Conservation (phyloP, 2,113 vertebrate species). For the Phainopepla nitens region DNA sequence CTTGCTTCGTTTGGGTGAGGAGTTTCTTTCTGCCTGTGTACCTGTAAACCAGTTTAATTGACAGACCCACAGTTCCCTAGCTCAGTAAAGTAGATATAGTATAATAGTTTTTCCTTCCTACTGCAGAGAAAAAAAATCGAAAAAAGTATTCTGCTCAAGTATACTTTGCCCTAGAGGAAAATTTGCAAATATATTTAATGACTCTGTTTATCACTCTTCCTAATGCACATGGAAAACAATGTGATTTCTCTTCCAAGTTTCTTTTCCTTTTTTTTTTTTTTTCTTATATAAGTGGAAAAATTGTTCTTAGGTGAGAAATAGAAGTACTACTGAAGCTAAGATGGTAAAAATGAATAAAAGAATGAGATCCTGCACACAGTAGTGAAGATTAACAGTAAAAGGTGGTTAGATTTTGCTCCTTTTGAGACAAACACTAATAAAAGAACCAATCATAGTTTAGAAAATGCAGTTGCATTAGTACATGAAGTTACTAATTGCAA, state of each 20-base stretch:
- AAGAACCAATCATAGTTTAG: background rate
- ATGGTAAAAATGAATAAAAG: background rate
- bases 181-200: background rate
- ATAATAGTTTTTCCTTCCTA: background rate
- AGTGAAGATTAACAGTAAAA: background rate
- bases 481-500: background rate
- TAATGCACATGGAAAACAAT: background rate
- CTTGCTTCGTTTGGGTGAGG: background rate
- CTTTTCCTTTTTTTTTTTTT: background rate
- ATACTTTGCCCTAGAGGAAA: conserved; percentile 2
- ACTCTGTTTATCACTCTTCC: background rate
- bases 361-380: background rate
- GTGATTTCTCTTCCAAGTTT: background rate
- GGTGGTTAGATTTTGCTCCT: background rate
- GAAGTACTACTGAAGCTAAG: background rate
- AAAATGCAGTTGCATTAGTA: background rate
- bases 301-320: background rate
- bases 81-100: background rate
- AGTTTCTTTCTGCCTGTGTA: background rate
- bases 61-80: background rate
- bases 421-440: background rate
- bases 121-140: background rate
- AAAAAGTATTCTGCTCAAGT: background rate
- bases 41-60: background rate
- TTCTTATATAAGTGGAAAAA: background rate